Conservation (phyloP, 1,140 invertebrate genomes). For the Lordiphosa collinella region DNA sequence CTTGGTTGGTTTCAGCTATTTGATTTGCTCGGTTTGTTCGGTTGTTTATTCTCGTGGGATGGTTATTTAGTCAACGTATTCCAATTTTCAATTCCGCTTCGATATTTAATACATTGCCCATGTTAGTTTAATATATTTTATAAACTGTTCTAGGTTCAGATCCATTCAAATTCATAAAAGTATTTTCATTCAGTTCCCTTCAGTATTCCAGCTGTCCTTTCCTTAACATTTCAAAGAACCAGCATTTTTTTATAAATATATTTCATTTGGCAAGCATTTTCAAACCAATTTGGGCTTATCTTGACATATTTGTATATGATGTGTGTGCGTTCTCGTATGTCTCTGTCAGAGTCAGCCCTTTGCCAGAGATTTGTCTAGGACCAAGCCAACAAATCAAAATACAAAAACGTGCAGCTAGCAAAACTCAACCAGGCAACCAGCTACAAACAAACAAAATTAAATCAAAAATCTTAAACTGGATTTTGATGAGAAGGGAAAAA, state of each 20-base stretch:
- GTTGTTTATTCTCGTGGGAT: too few species aligned
- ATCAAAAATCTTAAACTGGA: conserved; percentile 75
- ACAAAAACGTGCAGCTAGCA: conserved; percentile 32
- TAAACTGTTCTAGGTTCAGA: too few species aligned
- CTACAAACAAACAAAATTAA: conserved; percentile 59
- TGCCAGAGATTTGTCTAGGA: conserved; percentile 40
- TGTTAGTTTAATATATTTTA: too few species aligned
- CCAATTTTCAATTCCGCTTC: too few species aligned
- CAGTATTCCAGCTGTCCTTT: too few species aligned
- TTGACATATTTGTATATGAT: background rate
- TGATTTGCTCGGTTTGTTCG: too few species aligned
- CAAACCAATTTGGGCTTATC: conserved; percentile 7
- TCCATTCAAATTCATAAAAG: too few species aligned
- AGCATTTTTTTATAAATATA: conserved; percentile 9
- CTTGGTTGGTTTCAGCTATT: too few species aligned
- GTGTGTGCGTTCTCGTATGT: conserved; percentile 19
- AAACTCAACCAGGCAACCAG: conserved; percentile 21
- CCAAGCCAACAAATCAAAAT: conserved; percentile 24
- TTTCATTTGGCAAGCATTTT: conserved; percentile 15
- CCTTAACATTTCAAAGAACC: too few species aligned
- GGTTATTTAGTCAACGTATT: too few species aligned
- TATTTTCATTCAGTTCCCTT: too few species aligned
- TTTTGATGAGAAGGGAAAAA: conserved; percentile 54
- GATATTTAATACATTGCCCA: too few species aligned
- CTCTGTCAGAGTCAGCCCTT: conserved; percentile 34